phyloP scores from a whole-genome alignment of 2,113 vertebrate genomes.

The Typhlomys cinereus region DNA sequence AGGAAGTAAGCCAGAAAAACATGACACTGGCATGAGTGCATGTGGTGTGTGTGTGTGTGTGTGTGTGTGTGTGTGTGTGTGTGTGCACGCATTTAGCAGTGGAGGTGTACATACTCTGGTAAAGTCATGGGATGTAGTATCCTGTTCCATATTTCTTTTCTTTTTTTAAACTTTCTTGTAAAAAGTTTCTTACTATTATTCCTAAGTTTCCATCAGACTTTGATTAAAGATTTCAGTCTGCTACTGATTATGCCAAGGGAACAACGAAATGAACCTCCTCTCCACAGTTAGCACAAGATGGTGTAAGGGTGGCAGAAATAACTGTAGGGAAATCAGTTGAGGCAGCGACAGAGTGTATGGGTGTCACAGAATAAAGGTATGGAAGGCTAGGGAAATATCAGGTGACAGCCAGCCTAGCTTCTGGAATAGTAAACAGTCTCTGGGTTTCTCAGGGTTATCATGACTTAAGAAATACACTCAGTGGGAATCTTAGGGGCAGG shows the following conservation, averaged over 20 bases:
- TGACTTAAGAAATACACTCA: conserved; percentile 39
- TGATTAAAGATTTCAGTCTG: neutral
- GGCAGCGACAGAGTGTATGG: neutral
- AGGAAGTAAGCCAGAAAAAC: neutral
- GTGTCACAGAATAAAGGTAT: neutral
- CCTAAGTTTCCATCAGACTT: neutral
- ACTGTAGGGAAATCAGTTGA: neutral
- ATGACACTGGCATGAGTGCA: no score
- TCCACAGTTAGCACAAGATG: neutral
- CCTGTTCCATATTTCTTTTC: neutral
- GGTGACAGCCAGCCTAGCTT: neutral
- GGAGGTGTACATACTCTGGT: neutral
- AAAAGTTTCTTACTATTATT: neutral
- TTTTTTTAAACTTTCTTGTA: neutral
- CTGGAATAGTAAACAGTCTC: neutral
- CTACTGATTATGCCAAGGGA: neutral
- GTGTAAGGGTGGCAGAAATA: neutral
- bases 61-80: neutral
- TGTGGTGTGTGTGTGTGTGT: neutral
- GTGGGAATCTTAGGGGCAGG: no score
- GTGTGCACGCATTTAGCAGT: neutral
- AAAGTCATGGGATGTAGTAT: neutral
- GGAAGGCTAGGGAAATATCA: neutral
- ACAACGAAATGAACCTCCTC: neutral
- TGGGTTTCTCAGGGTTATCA: conserved; percentile 19